Conservation (phyloP, 2,113 vertebrate species). For the Gymnobelideus leadbeateri region DNA sequence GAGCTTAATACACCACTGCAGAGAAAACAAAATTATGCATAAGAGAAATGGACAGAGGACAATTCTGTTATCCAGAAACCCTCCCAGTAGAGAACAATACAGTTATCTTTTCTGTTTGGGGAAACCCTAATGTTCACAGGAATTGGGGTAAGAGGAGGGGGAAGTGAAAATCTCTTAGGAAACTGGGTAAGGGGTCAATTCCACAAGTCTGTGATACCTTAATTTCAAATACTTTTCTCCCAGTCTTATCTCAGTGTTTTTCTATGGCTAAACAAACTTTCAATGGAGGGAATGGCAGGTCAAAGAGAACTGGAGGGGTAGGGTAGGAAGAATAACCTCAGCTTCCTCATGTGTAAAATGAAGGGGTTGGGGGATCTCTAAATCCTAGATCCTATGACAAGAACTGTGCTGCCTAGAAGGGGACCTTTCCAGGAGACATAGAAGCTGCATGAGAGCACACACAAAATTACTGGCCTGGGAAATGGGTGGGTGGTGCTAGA, state of each 20-base stretch:
- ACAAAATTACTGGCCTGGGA: neutral
- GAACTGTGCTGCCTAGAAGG: neutral
- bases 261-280: neutral
- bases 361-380: neutral
- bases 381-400: neutral
- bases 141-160: neutral
- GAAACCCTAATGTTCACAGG: neutral
- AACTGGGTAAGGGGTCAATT: neutral
- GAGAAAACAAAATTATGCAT: constrained; percentile 53
- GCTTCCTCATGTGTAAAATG: neutral
- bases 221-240: neutral
- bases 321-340: neutral
- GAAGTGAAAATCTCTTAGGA: neutral
- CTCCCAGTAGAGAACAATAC: neutral
- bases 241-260: neutral
- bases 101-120: neutral
- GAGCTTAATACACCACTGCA: constrained; percentile 89
- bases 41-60: neutral
- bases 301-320: neutral
- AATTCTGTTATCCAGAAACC: neutral
- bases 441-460: neutral
- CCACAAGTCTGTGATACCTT: neutral
- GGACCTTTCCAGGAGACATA: neutral
- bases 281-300: neutral
- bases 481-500: neutral